These are phyloP conservation scores for Drosophila lowei DNA, from an alignment of 1,140 invertebrate species.

Conservation along the genomic window DNA sequence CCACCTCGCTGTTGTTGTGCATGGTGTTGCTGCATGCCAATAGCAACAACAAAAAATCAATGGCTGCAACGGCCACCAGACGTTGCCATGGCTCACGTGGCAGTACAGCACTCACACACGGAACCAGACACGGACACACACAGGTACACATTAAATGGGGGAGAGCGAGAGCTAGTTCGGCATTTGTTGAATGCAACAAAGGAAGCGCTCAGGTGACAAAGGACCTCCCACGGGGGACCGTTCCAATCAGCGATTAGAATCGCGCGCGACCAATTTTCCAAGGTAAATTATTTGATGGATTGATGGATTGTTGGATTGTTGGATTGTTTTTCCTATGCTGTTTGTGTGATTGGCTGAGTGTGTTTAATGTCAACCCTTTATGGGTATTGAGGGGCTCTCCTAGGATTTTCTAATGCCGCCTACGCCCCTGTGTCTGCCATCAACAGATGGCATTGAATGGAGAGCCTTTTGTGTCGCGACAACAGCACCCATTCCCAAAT, in stretches of 20 bases:
- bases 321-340: slow-evolving; percentile 19
- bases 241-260: slow-evolving; percentile 63
- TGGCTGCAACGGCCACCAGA: slow-evolving; percentile 46
- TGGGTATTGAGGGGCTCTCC: slow-evolving; percentile 10
- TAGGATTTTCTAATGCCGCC: background rate
- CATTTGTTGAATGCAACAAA: slow-evolving; percentile 64
- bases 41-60: slow-evolving; percentile 70
- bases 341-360: slow-evolving; percentile 2
- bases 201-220: slow-evolving; percentile 48
- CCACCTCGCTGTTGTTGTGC: slow-evolving; percentile 13
- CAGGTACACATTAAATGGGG: background rate
- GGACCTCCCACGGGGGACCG: slow-evolving; percentile 6
- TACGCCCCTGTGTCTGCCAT: slow-evolving; percentile 1
- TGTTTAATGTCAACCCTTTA: slow-evolving; percentile 48
- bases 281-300: slow-evolving; percentile 51
- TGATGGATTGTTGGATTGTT: slow-evolving; percentile 54
- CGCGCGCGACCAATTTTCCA: slow-evolving; percentile 51
- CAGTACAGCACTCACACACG: slow-evolving; percentile 10
- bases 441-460: slow-evolving; percentile 28
- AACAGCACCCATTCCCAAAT: slow-evolving; percentile 42
- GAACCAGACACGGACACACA: slow-evolving; percentile 8
- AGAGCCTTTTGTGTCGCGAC: slow-evolving; percentile 19
- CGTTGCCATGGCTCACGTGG: slow-evolving; percentile 56
- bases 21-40: slow-evolving; percentile 57
- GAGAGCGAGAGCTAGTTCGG: background rate